Evolutionary conservation across 64 coral and sea anemone species (phyloP).

Genomic region (Montipora capricornis): DNA sequence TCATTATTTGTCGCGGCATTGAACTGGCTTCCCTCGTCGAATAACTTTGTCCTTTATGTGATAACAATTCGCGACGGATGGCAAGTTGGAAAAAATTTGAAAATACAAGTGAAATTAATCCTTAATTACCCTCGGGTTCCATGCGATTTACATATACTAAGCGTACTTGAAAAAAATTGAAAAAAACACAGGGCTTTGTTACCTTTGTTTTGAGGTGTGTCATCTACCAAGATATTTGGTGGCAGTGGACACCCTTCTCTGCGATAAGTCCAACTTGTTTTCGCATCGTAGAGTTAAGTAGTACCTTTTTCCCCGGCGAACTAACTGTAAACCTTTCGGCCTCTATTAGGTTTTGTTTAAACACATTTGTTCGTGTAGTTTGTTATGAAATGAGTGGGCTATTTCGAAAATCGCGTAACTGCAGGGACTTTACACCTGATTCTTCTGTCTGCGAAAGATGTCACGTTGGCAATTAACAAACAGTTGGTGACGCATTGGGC

Average conservation of each 20-base stretch:
- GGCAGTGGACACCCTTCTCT: conserved; percentile 11
- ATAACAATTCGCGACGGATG: too few species aligned
- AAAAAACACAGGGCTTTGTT: not conserved
- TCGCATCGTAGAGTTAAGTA: conserved; percentile 50
- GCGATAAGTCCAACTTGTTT: conserved; percentile 67
- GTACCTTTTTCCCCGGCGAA: conserved; percentile 63
- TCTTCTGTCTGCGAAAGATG: conserved; percentile 78
- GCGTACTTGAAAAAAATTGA: not conserved
- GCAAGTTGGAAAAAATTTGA: too few species aligned
- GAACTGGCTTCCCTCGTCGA: too few species aligned
- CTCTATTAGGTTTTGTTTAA: not conserved
- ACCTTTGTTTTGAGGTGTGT: conserved; percentile 80
- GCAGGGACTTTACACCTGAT: conserved; percentile 74
- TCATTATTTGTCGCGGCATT: too few species aligned
- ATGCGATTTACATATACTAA: too few species aligned
- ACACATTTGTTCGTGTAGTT: conserved; percentile 17
- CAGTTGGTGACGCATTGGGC: conserved; percentile 78
- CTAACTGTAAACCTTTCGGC: conserved; percentile 19
- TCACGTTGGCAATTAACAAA: conserved; percentile 49
- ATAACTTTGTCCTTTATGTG: too few species aligned
- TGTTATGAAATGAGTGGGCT: not conserved
- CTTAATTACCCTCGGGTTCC: not conserved
- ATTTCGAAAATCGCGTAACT: conserved; percentile 62
- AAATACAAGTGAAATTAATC: too few species aligned
- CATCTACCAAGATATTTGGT: conserved; percentile 65